Base-by-base conservation (phyloP, 1,140 invertebrate genomes). In the Caenorhabditis inopinata region DNA sequence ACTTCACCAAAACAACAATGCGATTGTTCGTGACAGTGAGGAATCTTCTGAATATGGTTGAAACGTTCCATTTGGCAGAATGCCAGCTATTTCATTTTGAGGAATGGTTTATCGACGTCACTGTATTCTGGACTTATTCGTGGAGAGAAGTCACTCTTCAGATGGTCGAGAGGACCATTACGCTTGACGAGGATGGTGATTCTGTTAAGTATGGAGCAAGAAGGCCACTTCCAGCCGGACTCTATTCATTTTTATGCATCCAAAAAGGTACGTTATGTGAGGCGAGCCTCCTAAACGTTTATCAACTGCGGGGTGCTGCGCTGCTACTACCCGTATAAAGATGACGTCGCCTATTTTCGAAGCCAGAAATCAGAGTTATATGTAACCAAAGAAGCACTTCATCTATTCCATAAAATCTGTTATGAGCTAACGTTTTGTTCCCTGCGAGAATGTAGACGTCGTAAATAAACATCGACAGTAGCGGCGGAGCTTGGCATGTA, bases 161-260 rank as follows among this genome's bases (percentile, higher is more conserved):
- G 18, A 75, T 75, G 74, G 74, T 75, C 7, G 74, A 75, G 18
- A 47, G 47, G 14, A 75, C 74, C 0, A 75, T 75, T 16, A 48
- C 74, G 1, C 9, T 75, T 7, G 74, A 47, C 32, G 74, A 75
- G 7, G 74, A 75, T n/a, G 74, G 47, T 2, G 74, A 75, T 75
- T 68, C 58, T 18, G 74, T 48, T 21, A 47, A 51, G 18, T 48
- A 75, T 18, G 74, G 47, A 35, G 45, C 45, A 47, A 11, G 47
- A 21, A 6, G 74, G 18, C 74, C 74, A 14, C 35, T 75, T n/a
- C 74, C 74, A n/a, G 74, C 74, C 21, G 74, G 74, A 2, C 12
- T 75, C 11, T 75, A 75, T 18, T 75, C 74, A 16, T 75, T 75
- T 48, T 21, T 75, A 12, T 75, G 74, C n/a, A 75, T 75, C 48